Base-by-base conservation (phyloP, 2,888 invertebrate genomes). In the Polydesmus complanatus region DNA sequence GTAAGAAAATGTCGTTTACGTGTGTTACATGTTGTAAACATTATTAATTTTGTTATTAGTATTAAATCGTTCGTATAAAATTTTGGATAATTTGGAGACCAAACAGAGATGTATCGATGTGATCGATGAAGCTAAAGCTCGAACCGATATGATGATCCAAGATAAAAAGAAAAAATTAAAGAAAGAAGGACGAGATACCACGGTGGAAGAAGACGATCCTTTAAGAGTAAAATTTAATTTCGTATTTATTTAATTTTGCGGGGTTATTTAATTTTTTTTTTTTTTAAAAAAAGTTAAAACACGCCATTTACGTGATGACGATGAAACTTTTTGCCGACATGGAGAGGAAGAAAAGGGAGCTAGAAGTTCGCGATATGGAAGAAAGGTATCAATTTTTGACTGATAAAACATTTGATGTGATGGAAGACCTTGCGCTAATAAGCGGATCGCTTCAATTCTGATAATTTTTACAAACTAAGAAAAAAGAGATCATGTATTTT, bases 311-410 rank as follows among this genome's bases (percentile, higher is more conserved):
- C 78, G 94, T 96, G n/a, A 88, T 96, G 84, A 96, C 95, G 14
- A 96, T 95, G 90, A 96, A 98, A 78, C 80, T 94, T 64, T 83
- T 84, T 74, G 98, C 98, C 56, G 98, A 99, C 72, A 87, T 95
- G 84, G 95, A 96, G 71, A 81, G 94, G 58, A 88, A 93, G 75
- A 80, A 81, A 54, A 84, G 91, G 69, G 87, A 90, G 70, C 77
- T 92, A 55, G 92, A 93, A 69, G 85, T 85, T 18, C 80, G 94
- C 54, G 93, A 92, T 69, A 87, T 88, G 77, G 94, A 95, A 72
- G 94, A 94, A 69, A 81, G 74, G 76, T 75, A 61, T 62, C 65
- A 48, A 14, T 18, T 51, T 14, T 56, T 18, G 5, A 56, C 47
- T 23, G n/a, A n/a, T n/a, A n/a, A n/a, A n/a, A n/a, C n/a, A n/a